Base-by-base conservation (phyloP, 2,888 invertebrate genomes). In the Limnephilus marmoratus region DNA sequence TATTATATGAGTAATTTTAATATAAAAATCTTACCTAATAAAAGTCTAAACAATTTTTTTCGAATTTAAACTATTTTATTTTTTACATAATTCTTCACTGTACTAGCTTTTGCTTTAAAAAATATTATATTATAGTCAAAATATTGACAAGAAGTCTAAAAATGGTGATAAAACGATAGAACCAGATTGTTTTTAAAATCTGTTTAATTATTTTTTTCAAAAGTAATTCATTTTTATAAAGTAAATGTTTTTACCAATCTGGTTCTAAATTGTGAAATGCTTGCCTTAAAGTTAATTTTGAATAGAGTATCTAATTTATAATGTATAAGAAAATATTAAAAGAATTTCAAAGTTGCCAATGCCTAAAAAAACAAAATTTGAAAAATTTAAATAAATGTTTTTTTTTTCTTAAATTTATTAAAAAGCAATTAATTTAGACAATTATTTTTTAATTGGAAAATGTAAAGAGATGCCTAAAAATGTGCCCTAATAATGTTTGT, bases 401-500 rank as follows among this genome's bases (percentile, higher is more conserved):
- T 83, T 83, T 41, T 34, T 83, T 83, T 37, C 24, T 34, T 34
- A 15, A 31, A 34, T 83, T 83, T 37, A 34, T 83, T 31, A 34
- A 34, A 34, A 34, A 31, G 82, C 82, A 34, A 37, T 83, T 34
- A 68, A 24, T 24, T 68, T 68, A 68, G 24, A 68, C 82, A 24
- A 31, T 34, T 83, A 34, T 83, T 83, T 34, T 83, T 4, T 34
- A 83, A 83, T 37, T 83, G 82, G 29, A 83, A 68, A n/a, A 83
- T 83, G 37, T 83, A 83, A 83, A 34, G 41, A 31, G 34, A 34
- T 82, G 82, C 82, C 82, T 82, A 82, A 34, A 34, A 83, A 83
- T 83, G 83, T 83, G 83, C 37, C 83, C 83, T 83, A 83, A 83
- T 68, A 68, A 83, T 83, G 82, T 83, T 83, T 34, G 82, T 34